Conservation (phyloP, 1,140 invertebrate genomes). For the Zaprionus ornatus region DNA sequence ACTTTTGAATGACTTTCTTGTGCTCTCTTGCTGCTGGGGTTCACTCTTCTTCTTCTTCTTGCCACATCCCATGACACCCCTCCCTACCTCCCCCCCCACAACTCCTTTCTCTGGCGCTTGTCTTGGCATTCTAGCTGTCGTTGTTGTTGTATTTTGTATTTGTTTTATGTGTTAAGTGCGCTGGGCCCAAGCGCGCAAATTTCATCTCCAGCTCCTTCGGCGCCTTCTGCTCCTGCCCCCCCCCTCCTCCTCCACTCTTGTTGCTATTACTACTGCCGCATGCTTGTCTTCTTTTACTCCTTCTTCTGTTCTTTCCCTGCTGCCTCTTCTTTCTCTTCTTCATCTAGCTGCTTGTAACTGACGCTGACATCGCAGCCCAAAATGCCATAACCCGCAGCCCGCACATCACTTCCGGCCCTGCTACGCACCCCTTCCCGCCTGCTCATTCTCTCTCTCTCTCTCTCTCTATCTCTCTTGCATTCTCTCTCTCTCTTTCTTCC, state of each 20-base stretch:
- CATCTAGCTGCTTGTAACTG: constrained; percentile 50
- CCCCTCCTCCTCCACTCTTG: background rate
- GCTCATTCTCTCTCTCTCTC: background rate
- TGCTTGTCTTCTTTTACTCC: background rate
- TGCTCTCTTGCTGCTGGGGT: constrained; percentile 41
- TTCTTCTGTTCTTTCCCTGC: background rate
- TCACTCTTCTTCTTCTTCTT: constrained; percentile 18
- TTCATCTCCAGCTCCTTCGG: constrained; percentile 16
- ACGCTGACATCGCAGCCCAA: constrained; percentile 69
- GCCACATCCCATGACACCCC: constrained; percentile 4
- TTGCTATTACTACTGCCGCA: background rate
- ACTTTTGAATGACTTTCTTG: constrained; percentile 83
- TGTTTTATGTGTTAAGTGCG: constrained; percentile 82
- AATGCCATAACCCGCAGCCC: constrained; percentile 38
- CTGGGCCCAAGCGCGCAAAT: constrained; percentile 74
- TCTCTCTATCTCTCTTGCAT: background rate
- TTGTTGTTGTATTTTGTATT: constrained; percentile 63
- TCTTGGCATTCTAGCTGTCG: constrained; percentile 16
- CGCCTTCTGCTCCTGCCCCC: background rate
- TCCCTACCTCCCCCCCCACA: background rate
- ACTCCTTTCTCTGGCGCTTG: constrained; percentile 2
- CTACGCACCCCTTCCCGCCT: background rate
- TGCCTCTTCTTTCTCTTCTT: constrained; percentile 9
- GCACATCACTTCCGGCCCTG: constrained; percentile 2
- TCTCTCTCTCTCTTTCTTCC: background rate